Base-by-base conservation (phyloP, 2,888 invertebrate genomes). In the Cryptus armator region DNA sequence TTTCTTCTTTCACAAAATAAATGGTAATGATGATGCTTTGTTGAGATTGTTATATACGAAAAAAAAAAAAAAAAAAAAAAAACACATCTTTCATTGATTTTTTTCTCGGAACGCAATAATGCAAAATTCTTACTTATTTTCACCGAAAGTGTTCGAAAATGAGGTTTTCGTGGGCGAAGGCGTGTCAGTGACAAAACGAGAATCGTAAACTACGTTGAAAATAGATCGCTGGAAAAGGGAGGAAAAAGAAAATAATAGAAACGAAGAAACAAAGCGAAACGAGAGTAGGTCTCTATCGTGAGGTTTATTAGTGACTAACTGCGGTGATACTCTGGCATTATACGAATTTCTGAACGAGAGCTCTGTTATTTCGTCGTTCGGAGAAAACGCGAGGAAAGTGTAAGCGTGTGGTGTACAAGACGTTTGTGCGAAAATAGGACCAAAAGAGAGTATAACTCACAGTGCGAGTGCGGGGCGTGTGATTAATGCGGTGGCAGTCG, bases 401-500 rank as follows among this genome's bases (percentile, higher is more conserved):
- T 1, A 2, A 59, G n/a, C 29, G 29, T 59, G 24, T 62, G 29
- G 14, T 32, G 62, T 62, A 62, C 32, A 62, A 62, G 62, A 62
- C 6, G 32, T 62, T 62, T 62, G 29, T 32, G 62, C 62, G 62
- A 29, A 32, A 12, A 14, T 29, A n/a, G 5, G 62, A 62, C 24
- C 32, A 29, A 62, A 32, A 62, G 14, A 29, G 29, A 62, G 32
- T 29, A 62, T 24, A 29, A 62, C 29, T 62, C 62, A 62, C 37
- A 9, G 37, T 37, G 37, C 37, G 37, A 6, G 37, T 37, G 37
- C 37, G 37, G 37, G 37, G 37, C 24, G 46, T 71, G 59, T 75
- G 24, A 59, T 62, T 75, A 70, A 16, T 24, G 43, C 16, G 10
- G 24, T 59, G 29, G 59, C 75, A 62, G 32, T 32, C 12, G 62